A percentile compares a stretch with the other conserved stretches of the same genome.
Evolutionary conservation across 2,797 vertebrate genomes (phyloP).

Genomic region (Loris lydekkerianus): DNA sequence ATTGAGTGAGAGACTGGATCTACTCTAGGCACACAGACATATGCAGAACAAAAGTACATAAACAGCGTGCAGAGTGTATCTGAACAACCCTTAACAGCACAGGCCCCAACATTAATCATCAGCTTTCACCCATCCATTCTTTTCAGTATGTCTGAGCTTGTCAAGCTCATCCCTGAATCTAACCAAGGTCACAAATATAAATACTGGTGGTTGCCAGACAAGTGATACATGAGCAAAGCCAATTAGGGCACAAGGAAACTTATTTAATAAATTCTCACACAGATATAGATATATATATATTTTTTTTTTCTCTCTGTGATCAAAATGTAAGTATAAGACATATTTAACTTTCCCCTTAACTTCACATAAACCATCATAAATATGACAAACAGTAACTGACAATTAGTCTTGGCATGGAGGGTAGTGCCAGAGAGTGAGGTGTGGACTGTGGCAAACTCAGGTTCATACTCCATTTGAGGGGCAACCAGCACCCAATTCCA

Average conservation of each 20-base stretch:
- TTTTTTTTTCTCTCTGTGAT: not conserved
- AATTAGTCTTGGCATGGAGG: not conserved
- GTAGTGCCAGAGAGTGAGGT: not conserved
- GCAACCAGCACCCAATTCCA: not conserved
- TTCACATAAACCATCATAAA: slow-evolving; percentile 37
- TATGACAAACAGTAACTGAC: not conserved
- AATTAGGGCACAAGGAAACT: not conserved
- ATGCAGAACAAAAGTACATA: not conserved
- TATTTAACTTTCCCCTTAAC: slow-evolving; percentile 11
- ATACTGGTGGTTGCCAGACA: not conserved
- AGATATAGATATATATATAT: not conserved
- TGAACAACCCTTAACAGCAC: not conserved
- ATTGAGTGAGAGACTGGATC: not conserved
- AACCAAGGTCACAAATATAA: slow-evolving; percentile 27
- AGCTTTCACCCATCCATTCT: not conserved
- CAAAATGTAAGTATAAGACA: not conserved
- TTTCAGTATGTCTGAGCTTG: not conserved
- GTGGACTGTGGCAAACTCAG: not conserved
- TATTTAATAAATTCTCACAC: slow-evolving; percentile 23
- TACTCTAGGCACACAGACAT: not conserved
- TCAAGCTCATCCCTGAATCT: not conserved
- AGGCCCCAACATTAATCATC: not conserved
- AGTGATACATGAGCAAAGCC: not conserved
- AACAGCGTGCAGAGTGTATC: not conserved
- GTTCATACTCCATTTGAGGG: not conserved